These are phyloP conservation scores for Nannoperca australis DNA, from an alignment of 2,797 vertebrate species.

Conservation along the genomic window DNA sequence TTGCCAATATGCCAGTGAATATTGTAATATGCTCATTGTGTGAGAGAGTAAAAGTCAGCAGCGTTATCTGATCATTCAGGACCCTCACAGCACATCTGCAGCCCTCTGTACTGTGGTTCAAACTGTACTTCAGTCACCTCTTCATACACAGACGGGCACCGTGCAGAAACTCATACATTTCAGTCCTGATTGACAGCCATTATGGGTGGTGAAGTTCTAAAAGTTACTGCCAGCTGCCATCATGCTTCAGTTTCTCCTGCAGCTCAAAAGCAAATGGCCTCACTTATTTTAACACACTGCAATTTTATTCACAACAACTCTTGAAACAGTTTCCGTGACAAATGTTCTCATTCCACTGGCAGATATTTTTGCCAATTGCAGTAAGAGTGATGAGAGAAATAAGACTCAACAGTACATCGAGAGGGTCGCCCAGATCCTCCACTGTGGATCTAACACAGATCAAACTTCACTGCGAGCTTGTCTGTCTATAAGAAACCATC, in stretches of 20 bases:
- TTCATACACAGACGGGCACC: too few relatives aligned
- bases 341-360: slow-evolving; percentile 14
- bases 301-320: slow-evolving; percentile 17
- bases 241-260: background rate
- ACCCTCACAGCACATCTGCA: background rate
- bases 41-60: background rate
- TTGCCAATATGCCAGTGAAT: background rate
- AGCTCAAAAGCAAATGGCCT: slow-evolving; percentile 15
- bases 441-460: slow-evolving; percentile 39
- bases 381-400: slow-evolving; percentile 36
- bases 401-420: slow-evolving; percentile 33
- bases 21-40: background rate
- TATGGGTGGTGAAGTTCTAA: background rate
- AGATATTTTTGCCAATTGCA: slow-evolving; percentile 21
- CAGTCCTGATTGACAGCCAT: background rate
- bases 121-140: background rate
- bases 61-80: background rate
- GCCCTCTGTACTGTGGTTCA: background rate
- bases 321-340: slow-evolving; percentile 14
- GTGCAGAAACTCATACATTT: background rate
- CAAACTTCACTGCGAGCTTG: slow-evolving; percentile 35
- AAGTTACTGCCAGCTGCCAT: background rate
- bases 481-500: slow-evolving; percentile 60
- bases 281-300: slow-evolving; percentile 21
- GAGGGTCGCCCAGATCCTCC: slow-evolving; percentile 22